Evolutionary conservation across 2,888 invertebrate genomes (phyloP).

Genomic region (Hydroisotoma schaefferi): DNA sequence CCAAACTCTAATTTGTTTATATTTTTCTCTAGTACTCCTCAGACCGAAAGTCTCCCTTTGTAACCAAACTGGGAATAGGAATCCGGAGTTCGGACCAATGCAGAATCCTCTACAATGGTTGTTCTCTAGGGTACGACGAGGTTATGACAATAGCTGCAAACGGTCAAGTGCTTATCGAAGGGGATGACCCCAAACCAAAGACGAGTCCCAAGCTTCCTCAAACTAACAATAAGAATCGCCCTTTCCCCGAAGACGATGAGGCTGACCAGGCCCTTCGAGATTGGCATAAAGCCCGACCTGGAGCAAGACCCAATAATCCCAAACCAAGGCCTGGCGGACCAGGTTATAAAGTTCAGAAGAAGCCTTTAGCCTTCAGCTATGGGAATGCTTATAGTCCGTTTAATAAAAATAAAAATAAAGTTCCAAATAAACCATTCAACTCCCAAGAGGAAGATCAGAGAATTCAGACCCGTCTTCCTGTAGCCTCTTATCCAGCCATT

Average conservation of each 20-base stretch:
- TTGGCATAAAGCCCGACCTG: neutral
- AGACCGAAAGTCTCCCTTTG: conserved; percentile 2
- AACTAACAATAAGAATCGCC: neutral
- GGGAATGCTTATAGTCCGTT: conserved; percentile 1
- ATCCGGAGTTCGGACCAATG: conserved; percentile 25
- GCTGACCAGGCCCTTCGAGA: conserved; percentile 25
- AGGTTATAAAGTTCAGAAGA: conserved; percentile 2
- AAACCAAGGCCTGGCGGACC: neutral
- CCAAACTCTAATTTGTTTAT: too few relatives aligned
- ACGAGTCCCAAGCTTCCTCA: neutral
- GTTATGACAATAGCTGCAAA: conserved; percentile 30
- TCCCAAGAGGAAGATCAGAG: conserved; percentile 13
- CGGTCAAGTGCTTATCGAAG: conserved; percentile 31
- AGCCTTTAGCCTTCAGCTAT: neutral
- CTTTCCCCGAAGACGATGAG: conserved; percentile 29
- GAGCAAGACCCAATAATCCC: conserved; percentile 6
- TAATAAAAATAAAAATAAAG: neutral
- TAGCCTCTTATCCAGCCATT: conserved; percentile 22
- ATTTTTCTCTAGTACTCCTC: too few relatives aligned
- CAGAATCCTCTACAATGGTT: conserved; percentile 32
- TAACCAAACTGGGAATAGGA: conserved; percentile 6
- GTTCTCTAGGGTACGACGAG: conserved; percentile 33
- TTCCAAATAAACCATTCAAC: neutral
- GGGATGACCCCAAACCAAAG: neutral
- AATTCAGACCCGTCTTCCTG: neutral